These are phyloP conservation scores for Alligator sinensis DNA, from an alignment of 2,113 vertebrate genomes.

Conservation along the genomic window DNA sequence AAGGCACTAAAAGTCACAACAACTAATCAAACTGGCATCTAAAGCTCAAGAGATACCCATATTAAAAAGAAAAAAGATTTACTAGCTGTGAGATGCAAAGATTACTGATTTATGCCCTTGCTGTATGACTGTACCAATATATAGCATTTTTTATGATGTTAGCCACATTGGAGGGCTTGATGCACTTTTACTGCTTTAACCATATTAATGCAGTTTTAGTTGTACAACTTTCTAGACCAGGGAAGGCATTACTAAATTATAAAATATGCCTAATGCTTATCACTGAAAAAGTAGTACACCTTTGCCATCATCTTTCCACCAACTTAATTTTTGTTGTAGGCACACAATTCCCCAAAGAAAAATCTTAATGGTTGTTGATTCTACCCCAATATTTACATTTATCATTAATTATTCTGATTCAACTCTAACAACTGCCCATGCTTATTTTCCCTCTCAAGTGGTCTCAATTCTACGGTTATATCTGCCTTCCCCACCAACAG, in stretches of 20 bases:
- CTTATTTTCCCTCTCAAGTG: not conserved
- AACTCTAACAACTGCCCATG: not conserved
- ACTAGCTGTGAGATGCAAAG: not conserved
- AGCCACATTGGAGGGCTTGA: not conserved
- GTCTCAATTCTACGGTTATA: not conserved
- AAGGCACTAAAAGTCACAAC: not conserved
- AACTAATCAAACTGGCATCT: not conserved
- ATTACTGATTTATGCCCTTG: not conserved
- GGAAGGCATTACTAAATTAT: not conserved
- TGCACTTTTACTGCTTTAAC: not conserved
- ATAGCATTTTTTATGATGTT: not conserved
- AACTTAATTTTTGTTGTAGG: not conserved
- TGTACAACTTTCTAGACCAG: not conserved
- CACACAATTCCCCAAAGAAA: not conserved
- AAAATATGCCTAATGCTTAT: not conserved
- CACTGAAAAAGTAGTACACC: not conserved
- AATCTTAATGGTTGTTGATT: not conserved
- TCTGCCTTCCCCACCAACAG: not conserved
- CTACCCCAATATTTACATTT: not conserved
- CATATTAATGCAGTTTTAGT: not conserved
- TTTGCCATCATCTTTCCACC: not conserved
- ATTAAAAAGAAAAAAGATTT: not conserved
- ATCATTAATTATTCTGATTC: not conserved
- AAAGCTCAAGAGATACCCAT: not conserved
- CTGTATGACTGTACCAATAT: not conserved